Evolutionary conservation across 2,113 vertebrate genomes (phyloP).

Genomic region (Oceanites oceanicus): DNA sequence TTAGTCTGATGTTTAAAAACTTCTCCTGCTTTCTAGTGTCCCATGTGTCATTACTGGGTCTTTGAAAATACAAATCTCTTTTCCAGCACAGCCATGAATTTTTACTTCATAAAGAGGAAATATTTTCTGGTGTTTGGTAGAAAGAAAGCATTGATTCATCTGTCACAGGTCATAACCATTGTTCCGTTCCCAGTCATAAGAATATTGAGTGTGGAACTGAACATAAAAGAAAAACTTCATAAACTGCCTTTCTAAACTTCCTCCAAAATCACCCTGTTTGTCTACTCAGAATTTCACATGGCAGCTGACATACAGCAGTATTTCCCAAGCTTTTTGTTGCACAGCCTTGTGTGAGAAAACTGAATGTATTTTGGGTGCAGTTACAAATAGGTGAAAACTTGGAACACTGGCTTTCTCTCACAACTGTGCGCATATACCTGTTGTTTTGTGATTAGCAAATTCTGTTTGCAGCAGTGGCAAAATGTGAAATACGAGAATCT

Average conservation of each 20-base stretch:
- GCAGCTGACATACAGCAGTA: not conserved
- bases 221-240: not conserved
- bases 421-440: not conserved
- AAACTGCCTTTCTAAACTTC: not conserved
- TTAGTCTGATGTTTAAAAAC: not conserved
- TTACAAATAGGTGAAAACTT: not conserved
- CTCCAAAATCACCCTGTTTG: not conserved
- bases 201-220: not conserved
- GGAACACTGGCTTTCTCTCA: not conserved
- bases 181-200: not conserved
- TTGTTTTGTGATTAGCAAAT: not conserved
- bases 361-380: not conserved
- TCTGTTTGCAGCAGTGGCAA: not conserved
- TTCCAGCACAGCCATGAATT: not conserved
- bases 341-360: not conserved
- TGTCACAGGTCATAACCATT: slow-evolving; percentile 30
- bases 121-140: not conserved
- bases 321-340: not conserved
- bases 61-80: slow-evolving; percentile 1
- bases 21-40: not conserved
- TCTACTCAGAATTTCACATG: not conserved
- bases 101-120: slow-evolving; percentile 16
- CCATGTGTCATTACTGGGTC: not conserved
- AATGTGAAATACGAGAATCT: not conserved
- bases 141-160: slow-evolving; percentile 1